These are phyloP conservation scores for Agraylea sexmaculata DNA, from an alignment of 1,140 invertebrate species.

Conservation along the genomic window DNA sequence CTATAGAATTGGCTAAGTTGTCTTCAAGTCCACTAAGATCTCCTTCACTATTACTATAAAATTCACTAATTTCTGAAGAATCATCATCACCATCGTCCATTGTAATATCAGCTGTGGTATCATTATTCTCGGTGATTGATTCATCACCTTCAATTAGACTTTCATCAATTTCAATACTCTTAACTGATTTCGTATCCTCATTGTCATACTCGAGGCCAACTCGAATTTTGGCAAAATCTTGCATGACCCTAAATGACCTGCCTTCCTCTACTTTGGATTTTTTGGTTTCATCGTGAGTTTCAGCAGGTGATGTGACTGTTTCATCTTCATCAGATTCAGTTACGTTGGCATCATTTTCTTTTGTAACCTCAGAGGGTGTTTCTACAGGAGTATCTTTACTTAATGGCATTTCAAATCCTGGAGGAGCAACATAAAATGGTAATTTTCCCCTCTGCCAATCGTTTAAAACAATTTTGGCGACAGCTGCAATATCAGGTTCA, in stretches of 20 bases:
- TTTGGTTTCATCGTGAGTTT: constrained; percentile 7
- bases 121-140: constrained; percentile 27
- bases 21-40: constrained; percentile 37
- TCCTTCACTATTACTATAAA: constrained; percentile 48
- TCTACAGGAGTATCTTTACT: constrained; percentile 21
- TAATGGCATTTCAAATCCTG: constrained; percentile 56
- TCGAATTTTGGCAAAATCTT: constrained; percentile 73
- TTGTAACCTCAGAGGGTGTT: constrained; percentile 4
- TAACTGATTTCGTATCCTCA: constrained; percentile 49
- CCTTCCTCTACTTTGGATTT: constrained; percentile 24
- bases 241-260: constrained; percentile 44
- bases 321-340: constrained; percentile 13
- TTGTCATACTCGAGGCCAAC: constrained; percentile 60
- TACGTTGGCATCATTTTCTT: constrained; percentile 20
- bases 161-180: constrained; percentile 42
- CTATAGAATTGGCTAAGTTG: constrained; percentile 36
- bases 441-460: constrained; percentile 97
- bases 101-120: constrained; percentile 23
- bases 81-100: constrained; percentile 31
- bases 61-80: constrained; percentile 46
- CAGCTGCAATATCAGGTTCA: constrained; percentile 81
- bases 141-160: constrained; percentile 38
- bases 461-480: constrained; percentile 92
- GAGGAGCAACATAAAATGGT: constrained; percentile 85
- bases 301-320: constrained; percentile 7